Conservation (phyloP, 2,888 invertebrate species). For the Watsonalla binaria region DNA sequence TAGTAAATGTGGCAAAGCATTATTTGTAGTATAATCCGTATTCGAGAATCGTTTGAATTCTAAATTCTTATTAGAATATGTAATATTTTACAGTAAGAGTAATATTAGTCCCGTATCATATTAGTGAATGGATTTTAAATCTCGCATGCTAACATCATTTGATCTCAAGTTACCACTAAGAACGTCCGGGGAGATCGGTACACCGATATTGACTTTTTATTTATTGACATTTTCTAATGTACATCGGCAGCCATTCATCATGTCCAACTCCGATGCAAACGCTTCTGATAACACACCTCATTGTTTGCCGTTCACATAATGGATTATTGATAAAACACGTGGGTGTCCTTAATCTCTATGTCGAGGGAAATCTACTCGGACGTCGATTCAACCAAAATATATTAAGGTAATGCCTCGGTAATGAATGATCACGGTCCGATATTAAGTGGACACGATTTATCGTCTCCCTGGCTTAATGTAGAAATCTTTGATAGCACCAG, state of each 20-base stretch:
- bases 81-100: neutral
- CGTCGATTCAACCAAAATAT: slow-evolving; percentile 55
- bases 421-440: slow-evolving; percentile 65
- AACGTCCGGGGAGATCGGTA: slow-evolving; percentile 42
- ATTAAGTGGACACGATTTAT: slow-evolving; percentile 69
- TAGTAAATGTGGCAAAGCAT: too few relatives aligned
- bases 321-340: slow-evolving; percentile 77
- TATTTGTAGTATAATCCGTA: neutral
- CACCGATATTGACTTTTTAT: slow-evolving; percentile 70
- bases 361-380: slow-evolving; percentile 53
- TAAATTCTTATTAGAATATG: neutral
- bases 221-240: slow-evolving; percentile 77
- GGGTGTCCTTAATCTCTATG: slow-evolving; percentile 71
- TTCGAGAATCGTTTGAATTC: neutral
- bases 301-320: slow-evolving; percentile 74
- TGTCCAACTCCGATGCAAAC: slow-evolving; percentile 48
- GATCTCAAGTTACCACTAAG: slow-evolving; percentile 44
- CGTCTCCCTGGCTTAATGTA: slow-evolving; percentile 55
- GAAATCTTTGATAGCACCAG: slow-evolving; percentile 58
- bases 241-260: slow-evolving; percentile 63
- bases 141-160: slow-evolving; percentile 23
- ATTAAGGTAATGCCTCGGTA: slow-evolving; percentile 55
- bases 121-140: neutral
- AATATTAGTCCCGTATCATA: neutral
- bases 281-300: slow-evolving; percentile 65